phyloP scores from a whole-genome alignment of 2,797 vertebrate species.

The Phrynocephalus forsythii region DNA sequence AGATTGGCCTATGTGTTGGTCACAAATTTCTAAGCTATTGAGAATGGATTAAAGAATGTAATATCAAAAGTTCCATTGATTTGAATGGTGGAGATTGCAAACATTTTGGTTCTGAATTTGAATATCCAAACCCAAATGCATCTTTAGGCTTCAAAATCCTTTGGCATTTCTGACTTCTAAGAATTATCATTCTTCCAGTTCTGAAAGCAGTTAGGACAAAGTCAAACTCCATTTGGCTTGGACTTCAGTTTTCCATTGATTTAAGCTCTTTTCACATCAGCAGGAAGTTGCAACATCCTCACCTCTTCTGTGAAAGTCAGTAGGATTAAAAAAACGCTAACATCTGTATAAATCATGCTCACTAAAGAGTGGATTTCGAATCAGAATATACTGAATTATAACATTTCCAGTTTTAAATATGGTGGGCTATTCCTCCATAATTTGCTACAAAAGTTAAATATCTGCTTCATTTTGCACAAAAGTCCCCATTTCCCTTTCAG shows the following conservation, averaged over 20 bases:
- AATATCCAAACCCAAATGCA: neutral
- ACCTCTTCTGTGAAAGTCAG: neutral
- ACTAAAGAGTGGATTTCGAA: neutral
- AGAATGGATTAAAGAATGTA: neutral
- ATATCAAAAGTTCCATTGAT: neutral
- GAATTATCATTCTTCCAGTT: neutral
- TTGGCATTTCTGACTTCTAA: neutral
- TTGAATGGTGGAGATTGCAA: neutral
- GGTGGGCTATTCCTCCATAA: neutral
- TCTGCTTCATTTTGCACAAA: constrained; percentile 7
- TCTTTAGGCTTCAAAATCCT: neutral
- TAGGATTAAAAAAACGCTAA: neutral
- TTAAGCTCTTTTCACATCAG: neutral
- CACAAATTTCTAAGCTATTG: neutral
- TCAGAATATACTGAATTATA: constrained; percentile 7
- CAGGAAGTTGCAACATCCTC: neutral
- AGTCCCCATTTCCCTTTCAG: neutral
- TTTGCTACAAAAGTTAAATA: constrained; percentile 1
- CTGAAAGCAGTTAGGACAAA: neutral
- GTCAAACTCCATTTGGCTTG: neutral
- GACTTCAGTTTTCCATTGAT: neutral
- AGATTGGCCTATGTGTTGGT: neutral
- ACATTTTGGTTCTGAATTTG: neutral
- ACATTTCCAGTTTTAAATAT: neutral
- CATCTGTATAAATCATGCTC: neutral